phyloP scores from a whole-genome alignment of 2,113 vertebrate genomes.

The Pseudopipra pipra region DNA sequence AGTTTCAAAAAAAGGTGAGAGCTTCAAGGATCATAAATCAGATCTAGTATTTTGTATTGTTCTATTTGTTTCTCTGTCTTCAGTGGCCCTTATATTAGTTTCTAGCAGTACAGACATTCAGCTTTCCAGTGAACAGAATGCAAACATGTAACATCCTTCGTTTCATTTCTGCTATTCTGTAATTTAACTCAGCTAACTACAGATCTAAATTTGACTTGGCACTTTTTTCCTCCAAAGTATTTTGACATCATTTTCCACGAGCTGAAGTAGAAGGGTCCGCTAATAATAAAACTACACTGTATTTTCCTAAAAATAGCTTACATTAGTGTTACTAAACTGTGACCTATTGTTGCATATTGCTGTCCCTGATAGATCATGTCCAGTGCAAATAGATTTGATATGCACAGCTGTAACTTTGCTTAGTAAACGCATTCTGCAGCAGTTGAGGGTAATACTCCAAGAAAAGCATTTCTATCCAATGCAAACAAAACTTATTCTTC shows the following conservation, averaged over 20 bases:
- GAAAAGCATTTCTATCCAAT: not conserved
- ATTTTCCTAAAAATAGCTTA: not conserved
- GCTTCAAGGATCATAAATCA: not conserved
- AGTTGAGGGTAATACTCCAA: not conserved
- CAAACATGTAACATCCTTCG: not conserved
- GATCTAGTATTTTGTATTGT: not conserved
- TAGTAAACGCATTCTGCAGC: not conserved
- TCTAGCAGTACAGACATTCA: not conserved
- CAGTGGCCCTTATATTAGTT: not conserved
- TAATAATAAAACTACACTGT: not conserved
- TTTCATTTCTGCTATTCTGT: not conserved
- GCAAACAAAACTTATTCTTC: not conserved
- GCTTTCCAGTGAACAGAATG: not conserved
- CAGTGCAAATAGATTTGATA: not conserved
- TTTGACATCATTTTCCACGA: not conserved
- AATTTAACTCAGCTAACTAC: not conserved
- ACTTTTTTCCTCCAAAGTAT: not conserved
- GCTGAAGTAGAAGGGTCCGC: not conserved
- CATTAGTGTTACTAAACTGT: not conserved
- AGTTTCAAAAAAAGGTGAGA: not conserved
- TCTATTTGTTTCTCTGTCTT: not conserved
- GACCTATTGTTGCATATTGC: not conserved
- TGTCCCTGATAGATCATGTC: not conserved
- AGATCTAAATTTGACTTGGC: not conserved
- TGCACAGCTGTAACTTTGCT: not conserved